Percentiles rank a stretch among this genome's conserved stretches.
Conservation (phyloP, 2,113 vertebrate species). For the Oreotrochilus melanogaster region DNA sequence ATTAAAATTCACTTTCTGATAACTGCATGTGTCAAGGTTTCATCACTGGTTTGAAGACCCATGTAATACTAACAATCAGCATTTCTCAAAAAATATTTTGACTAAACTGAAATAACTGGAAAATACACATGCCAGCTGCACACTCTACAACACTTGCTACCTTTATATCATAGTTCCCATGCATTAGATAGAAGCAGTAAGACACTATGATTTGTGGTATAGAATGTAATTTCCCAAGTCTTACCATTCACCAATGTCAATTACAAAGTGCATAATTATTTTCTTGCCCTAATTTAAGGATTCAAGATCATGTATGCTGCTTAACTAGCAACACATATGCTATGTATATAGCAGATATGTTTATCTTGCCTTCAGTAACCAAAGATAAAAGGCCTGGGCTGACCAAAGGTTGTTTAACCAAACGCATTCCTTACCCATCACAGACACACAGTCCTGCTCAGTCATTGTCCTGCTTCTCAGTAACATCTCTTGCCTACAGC, state of each 20-base stretch:
- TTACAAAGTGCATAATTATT: neutral
- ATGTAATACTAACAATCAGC: neutral
- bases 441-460: neutral
- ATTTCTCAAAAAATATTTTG: neutral
- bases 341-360: neutral
- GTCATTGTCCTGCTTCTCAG: rapidly evolving
- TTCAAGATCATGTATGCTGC: neutral
- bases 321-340: neutral
- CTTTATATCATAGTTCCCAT: neutral
- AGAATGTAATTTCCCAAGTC: neutral
- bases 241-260: neutral
- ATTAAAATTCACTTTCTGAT: neutral
- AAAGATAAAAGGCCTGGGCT: neutral
- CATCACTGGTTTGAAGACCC: neutral
- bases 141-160: neutral
- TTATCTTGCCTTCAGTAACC: neutral
- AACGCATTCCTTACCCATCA: neutral
- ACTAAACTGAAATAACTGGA: neutral
- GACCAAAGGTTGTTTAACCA: neutral
- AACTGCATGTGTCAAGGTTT: neutral
- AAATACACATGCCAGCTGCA: neutral
- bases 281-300: neutral
- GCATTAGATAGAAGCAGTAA: neutral
- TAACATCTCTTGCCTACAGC: neutral
- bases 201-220: neutral